Evolutionary conservation across 2,113 vertebrate genomes (phyloP).

Genomic region (Xyrauchen texanus): DNA sequence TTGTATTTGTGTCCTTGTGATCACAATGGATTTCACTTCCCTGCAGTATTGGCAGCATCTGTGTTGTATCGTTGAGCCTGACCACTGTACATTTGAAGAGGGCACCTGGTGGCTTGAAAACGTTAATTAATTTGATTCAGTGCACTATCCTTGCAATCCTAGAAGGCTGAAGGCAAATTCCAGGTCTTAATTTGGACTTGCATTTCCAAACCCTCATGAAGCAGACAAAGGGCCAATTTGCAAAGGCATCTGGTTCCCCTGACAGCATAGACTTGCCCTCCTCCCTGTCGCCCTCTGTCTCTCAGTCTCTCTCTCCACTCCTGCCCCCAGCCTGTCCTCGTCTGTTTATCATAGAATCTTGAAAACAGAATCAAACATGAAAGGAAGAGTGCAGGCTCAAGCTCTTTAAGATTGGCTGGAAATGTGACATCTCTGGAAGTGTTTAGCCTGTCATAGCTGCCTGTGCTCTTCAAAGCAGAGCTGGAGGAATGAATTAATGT

Average conservation of each 20-base stretch:
- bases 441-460: constrained; percentile 77
- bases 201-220: constrained; percentile 63
- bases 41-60: constrained; percentile 64
- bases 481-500: constrained; percentile 78
- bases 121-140: constrained; percentile 72
- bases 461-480: constrained; percentile 71
- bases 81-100: constrained; percentile 58
- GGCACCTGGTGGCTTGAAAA: constrained; percentile 43
- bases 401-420: constrained; percentile 77
- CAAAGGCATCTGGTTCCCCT: constrained; percentile 76
- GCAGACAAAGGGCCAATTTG: constrained; percentile 76
- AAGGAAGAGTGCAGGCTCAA: constrained; percentile 77
- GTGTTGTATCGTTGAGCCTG: constrained; percentile 65
- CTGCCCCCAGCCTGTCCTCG: constrained; percentile 61
- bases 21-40: constrained; percentile 24
- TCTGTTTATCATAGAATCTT: constrained; percentile 83
- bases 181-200: constrained; percentile 68
- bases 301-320: constrained; percentile 36
- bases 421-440: constrained; percentile 82
- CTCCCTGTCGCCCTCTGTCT: constrained; percentile 42
- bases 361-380: constrained; percentile 82
- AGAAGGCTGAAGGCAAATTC: constrained; percentile 64
- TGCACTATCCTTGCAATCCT: constrained; percentile 69
- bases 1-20: not conserved
- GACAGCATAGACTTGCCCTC: constrained; percentile 59